Evolutionary conservation across 2,797 vertebrate genomes (phyloP), one percentile per base, ranked within the genome.

Genomic region (Hemibagrus guttatus): DNA sequence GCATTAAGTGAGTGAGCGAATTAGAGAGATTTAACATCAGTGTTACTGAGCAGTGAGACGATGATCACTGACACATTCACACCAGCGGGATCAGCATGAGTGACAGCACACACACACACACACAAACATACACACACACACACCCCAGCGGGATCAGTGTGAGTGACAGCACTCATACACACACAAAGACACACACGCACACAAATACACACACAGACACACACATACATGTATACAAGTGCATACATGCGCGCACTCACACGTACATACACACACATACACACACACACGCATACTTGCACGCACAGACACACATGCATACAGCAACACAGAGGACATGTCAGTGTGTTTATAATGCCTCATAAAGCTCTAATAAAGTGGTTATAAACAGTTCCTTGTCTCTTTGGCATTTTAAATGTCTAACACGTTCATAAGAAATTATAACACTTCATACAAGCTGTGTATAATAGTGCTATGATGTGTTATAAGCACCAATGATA

Each of bases 11-110:
- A 89, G 85, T 76, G 74, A 87, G 87, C 72, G 80, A 72, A 83
- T 89, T 84, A 86, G 52, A 85, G 74, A 83, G 81, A 83, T 86
- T 87, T 83, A 71, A 61, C 52, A 58, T 85, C 89, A 89, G 78
- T 1, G 59, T 85, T 83, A 88, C 42, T 87, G 86, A 87, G 81
- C 35, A 52, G 84, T 35, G 31, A 61, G 76, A 72, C 68, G 88
- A 89, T 87, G 83, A 59, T 46, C 31, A 78, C 74, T 78, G 88
- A 90, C 87, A 89, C 84, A 88, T 69, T 78, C 56, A 81, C 66
- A 84, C 83, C 63, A 80, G 13, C 63, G 71, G 71, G 71, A 75
- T 52, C 54, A 75, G 71, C 75, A 56, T 75, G 71, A 76, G 72
- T 85, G 84, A 74, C 84, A 85, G 46, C n/a, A 35, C n/a, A 68